Evolutionary conservation across 2,113 vertebrate species (phyloP), one percentile per base, ranked within the genome.

Genomic region (Melanostigma gelatinosum): DNA sequence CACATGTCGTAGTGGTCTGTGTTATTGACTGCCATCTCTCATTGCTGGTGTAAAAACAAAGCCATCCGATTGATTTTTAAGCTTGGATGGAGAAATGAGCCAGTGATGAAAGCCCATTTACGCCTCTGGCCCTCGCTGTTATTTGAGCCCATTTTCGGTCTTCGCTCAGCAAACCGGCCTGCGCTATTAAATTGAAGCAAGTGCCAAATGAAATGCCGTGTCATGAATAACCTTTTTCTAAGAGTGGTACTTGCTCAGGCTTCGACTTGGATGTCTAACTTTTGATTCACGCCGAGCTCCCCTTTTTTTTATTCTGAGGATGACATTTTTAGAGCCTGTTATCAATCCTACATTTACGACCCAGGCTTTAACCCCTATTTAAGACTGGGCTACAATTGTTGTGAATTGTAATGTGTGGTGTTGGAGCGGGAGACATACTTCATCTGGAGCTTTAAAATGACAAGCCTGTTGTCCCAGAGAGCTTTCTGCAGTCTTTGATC

Each of bases 41-140:
- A 15, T 2, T 4, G 46, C 40, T 68, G 75, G 15, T 80, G 80
- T 66, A 29, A 87, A 88, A 91, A 83, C 60, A 73, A 84, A 83
- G 52, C 64, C 82, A 74, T 63, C 72, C 48, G 65, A 92, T 90
- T 82, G 92, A 93, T 91, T 90, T 34, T 87, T 64, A 75, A 61
- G 57, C 34, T 76, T 48, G 77, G 65, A 75, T 72, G 79, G 85
- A 88, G 86, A 85, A 82, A 85, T 32, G 48, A 80, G 75, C 54
- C 2, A 0, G 61, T 65, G 62, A 84, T 82, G 57, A 82, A 79
- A 87, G 44, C 20, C 60, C 66, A 44, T 82, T 75, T 11, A 38
- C 2, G 87, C 85, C 83, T 72, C 46, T 0, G 65, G 85, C 63
- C 63, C 8, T 24, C 0, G 6, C 40, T 68, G 71, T 44, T 57